These are phyloP conservation scores for Hermaeophaga mercurialis DNA, from an alignment of 2,888 invertebrate genomes.

Conservation along the genomic window DNA sequence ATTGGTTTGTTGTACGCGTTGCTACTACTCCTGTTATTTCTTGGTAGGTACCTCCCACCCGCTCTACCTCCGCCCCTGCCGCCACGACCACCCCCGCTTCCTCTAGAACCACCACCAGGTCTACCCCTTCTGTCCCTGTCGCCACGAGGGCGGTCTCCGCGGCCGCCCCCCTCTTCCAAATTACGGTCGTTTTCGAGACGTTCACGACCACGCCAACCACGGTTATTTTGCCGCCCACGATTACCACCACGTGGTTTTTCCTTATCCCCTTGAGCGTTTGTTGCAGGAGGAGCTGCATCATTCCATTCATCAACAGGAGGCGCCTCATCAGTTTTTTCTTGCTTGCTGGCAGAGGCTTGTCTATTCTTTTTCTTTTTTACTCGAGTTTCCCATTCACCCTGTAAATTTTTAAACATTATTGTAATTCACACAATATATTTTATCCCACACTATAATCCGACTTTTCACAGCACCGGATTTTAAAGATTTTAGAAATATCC, in stretches of 20 bases:
- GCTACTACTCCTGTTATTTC: conserved; percentile 30
- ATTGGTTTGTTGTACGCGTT: conserved; percentile 53
- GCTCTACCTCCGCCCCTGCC: conserved; percentile 55
- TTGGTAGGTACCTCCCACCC: conserved; percentile 49
- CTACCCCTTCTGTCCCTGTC: conserved; percentile 65
- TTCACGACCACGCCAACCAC: conserved; percentile 54
- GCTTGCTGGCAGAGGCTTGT: conserved; percentile 61
- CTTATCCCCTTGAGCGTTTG: conserved; percentile 34
- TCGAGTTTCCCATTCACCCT: conserved; percentile 85
- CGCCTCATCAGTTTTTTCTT: conserved; percentile 43
- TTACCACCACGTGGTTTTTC: conserved; percentile 45
- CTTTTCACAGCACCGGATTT: too few species aligned
- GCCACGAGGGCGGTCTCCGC: conserved; percentile 50
- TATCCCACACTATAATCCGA: too few species aligned
- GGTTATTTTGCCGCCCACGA: conserved; percentile 45
- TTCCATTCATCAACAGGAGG: conserved; percentile 49
- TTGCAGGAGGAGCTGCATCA: conserved; percentile 34
- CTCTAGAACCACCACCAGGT: conserved; percentile 46
- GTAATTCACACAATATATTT: too few species aligned
- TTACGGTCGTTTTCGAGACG: conserved; percentile 55
- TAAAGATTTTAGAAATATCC: too few species aligned
- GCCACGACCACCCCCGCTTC: conserved; percentile 54
- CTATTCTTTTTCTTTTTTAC: conserved; percentile 86
- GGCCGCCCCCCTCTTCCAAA: conserved; percentile 33
- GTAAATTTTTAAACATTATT: too few species aligned